Conservation (phyloP, 2,113 vertebrate species). For the Lasiurus cinereus region DNA sequence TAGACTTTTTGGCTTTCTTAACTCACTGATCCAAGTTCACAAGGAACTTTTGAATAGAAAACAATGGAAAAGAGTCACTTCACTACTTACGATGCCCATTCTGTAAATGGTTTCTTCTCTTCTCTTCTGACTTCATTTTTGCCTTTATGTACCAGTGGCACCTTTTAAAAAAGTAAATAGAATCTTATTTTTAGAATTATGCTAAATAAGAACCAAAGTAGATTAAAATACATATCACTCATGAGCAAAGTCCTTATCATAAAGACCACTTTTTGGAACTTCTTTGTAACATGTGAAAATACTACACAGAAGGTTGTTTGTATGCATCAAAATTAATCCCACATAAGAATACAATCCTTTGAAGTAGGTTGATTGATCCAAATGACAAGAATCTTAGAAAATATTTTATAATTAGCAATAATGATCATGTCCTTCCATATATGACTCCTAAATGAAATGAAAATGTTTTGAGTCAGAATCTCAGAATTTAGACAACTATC, state of each 20-base stretch:
- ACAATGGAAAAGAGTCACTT: not conserved
- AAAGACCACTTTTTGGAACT: slow-evolving; percentile 23
- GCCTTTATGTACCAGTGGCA: slow-evolving; percentile 99
- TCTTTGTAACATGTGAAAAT: slow-evolving; percentile 21
- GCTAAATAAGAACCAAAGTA: not conserved
- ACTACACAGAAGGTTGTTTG: not conserved
- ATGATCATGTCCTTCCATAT: not conserved
- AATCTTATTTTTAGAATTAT: slow-evolving; percentile 61
- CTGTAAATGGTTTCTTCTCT: slow-evolving; percentile 94
- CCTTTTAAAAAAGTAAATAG: slow-evolving; percentile 86
- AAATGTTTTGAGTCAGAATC: not conserved
- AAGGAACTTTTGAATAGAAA: slow-evolving; percentile 30
- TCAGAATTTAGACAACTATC: not conserved
- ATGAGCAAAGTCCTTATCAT: not conserved
- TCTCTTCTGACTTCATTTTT: slow-evolving; percentile 98
- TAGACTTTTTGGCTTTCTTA: not conserved
- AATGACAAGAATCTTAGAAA: not conserved
- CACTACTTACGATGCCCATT: slow-evolving; percentile 94
- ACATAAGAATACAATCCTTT: not conserved
- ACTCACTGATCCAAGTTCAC: slow-evolving; percentile 27
- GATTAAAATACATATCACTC: not conserved
- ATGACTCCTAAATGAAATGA: slow-evolving; percentile 3
- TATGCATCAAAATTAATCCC: not conserved
- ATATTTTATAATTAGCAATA: not conserved
- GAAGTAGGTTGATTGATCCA: not conserved